Base-by-base conservation (phyloP, 2,797 vertebrate species). In the Xiphophorus birchmanni region DNA sequence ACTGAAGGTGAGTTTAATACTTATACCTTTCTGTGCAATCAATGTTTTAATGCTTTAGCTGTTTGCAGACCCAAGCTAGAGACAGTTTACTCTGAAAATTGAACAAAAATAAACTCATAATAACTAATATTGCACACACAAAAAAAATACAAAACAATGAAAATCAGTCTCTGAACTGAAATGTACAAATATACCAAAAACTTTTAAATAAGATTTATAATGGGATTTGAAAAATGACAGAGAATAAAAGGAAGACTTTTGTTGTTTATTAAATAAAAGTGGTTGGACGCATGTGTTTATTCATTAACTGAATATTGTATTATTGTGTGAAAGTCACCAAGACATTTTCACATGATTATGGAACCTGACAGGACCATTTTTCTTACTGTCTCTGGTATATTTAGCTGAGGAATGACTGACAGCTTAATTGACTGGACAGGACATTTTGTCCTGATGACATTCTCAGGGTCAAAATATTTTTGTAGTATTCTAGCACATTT, bases 31-130 rank as follows among this genome's bases (percentile, higher is more conserved):
- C 23, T 44, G 48, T 58, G 50, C 32, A 58, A 56, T 44, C 50
- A 35, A 37, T 23, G 37, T 47, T 60, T 79, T 47, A 47, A 73
- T 79, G n/a, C 56, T 4, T 73, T 47, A 32, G 69, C 42, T 47
- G 13, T 42, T 71, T 44, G 21, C 12, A 44, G 23, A 71, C 40
- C 11, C 23, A n/a, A n/a, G 12, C 40, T 44, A n/a, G 11, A 71
- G 26, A 11, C 29, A 48, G 21, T 48, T 29, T 32, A 35, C 10
- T 48, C 15, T 21, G 65, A 54, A 42, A 42, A 23, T 18, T 12
- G 48, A 44, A n/a, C 4, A 79, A 44, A 78, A 17, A 21, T 26
- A 60, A 15, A 21, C 3, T 40, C 15, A 18, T 32, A 40, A 37
- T 69, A n/a, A 73, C 15, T 3, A 47, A 29, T 3, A 29, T 40